Conservation (phyloP, 1,140 invertebrate species). For the Rhizoglyphus robini region DNA sequence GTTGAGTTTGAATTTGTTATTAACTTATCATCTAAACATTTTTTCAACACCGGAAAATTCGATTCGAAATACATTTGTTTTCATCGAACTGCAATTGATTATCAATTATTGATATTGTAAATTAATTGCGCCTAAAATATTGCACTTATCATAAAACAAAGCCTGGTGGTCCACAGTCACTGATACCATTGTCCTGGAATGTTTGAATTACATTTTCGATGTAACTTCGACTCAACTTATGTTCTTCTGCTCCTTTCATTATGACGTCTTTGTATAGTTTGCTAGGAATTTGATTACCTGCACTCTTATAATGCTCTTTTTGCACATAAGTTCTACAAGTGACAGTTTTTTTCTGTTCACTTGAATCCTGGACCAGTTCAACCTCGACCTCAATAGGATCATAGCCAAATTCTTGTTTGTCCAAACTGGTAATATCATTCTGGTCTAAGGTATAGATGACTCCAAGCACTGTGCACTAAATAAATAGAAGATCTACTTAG, state of each 20-base stretch:
- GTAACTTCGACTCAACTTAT: slow-evolving; percentile 13
- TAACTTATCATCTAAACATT: too few species aligned
- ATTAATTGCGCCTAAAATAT: too few species aligned
- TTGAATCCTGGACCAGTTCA: not conserved
- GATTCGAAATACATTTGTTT: too few species aligned
- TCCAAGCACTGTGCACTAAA: slow-evolving; percentile 7
- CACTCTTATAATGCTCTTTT: not conserved
- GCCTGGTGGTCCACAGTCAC: slow-evolving; percentile 13
- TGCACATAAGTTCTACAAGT: slow-evolving; percentile 17
- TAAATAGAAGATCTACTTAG: not conserved
- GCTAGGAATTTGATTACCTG: slow-evolving; percentile 5
- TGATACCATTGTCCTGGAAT: slow-evolving; percentile 8
- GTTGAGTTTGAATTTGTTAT: too few species aligned
- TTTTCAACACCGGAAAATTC: too few species aligned
- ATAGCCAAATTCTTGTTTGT: slow-evolving; percentile 21
- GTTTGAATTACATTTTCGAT: slow-evolving; percentile 14
- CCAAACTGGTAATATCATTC: slow-evolving; percentile 12
- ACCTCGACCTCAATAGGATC: not conserved
- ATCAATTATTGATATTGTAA: too few species aligned
- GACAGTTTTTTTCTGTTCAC: not conserved
- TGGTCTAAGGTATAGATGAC: slow-evolving; percentile 9
- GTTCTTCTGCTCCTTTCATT: slow-evolving; percentile 8
- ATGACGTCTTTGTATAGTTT: slow-evolving; percentile 11
- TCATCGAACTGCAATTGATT: too few species aligned
- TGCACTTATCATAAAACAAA: not conserved